These are phyloP conservation scores for Sinopyrophorus schimmeli DNA, from an alignment of 2,888 invertebrate genomes.

Conservation along the genomic window DNA sequence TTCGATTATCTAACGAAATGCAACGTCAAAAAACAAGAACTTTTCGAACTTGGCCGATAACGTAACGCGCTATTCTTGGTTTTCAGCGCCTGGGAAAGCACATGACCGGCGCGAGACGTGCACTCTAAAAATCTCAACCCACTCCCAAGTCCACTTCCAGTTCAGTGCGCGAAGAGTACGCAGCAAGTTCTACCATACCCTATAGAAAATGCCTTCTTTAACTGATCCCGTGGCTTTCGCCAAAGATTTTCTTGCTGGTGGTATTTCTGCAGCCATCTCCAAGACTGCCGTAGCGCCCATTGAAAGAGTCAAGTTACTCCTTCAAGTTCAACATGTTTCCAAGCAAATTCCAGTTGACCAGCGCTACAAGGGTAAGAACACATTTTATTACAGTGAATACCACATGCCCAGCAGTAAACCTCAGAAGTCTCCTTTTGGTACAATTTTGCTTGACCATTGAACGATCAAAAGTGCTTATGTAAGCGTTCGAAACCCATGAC, in stretches of 20 bases:
- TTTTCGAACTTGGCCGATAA: too few species aligned
- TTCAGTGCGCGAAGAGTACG: conserved; percentile 61
- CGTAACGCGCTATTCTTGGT: conserved; percentile 36
- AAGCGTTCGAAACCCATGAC: background rate
- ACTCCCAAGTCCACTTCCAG: conserved; percentile 58
- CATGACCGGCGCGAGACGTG: conserved; percentile 45
- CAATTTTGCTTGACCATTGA: too few species aligned
- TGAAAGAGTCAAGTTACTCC: conserved; percentile 89
- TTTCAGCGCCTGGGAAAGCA: conserved; percentile 44
- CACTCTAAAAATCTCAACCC: conserved; percentile 23
- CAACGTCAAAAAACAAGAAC: too few species aligned
- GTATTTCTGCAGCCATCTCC: conserved; percentile 89
- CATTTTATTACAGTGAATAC: too few species aligned
- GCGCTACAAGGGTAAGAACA: conserved; percentile 81
- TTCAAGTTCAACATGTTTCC: conserved; percentile 93
- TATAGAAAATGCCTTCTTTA: conserved; percentile 35
- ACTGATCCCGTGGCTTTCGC: conserved; percentile 81
- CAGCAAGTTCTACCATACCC: conserved; percentile 39
- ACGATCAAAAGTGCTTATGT: too few species aligned
- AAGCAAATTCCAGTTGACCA: conserved; percentile 84
- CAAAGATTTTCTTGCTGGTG: conserved; percentile 91
- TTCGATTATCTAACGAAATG: too few species aligned
- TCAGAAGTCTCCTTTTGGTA: too few species aligned
- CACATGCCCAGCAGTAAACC: too few species aligned
- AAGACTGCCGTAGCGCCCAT: conserved; percentile 95